Conservation (phyloP, 1,140 invertebrate genomes). For the Macrotrachela quadricornifera region DNA sequence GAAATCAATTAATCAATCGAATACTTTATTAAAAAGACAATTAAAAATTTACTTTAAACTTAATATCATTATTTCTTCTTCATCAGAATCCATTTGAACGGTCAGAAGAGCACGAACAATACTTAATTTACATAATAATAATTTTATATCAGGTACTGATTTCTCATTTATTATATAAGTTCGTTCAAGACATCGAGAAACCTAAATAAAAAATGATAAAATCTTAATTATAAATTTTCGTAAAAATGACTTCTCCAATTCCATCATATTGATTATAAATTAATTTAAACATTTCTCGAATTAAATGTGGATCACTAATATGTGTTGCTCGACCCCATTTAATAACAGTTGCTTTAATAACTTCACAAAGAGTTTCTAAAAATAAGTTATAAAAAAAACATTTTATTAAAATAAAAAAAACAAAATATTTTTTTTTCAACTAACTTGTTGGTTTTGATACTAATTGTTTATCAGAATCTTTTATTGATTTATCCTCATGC, state of each 20-base stretch:
- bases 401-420: too few species aligned
- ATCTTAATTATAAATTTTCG: slow-evolving; percentile 23
- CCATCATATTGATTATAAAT: slow-evolving; percentile 88
- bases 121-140: slow-evolving; percentile 80
- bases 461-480: too few species aligned
- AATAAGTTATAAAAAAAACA: too few species aligned
- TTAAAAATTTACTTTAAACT: slow-evolving; percentile 23
- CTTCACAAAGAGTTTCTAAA: slow-evolving; percentile 28
- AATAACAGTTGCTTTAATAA: slow-evolving; percentile 78
- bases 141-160: slow-evolving; percentile 69
- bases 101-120: slow-evolving; percentile 78
- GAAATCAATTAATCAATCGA: too few species aligned
- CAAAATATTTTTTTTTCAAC: too few species aligned
- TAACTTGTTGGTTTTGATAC: too few species aligned
- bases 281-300: slow-evolving; percentile 89
- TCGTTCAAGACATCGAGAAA: slow-evolving; percentile 43
- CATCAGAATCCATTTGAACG: slow-evolving; percentile 94
- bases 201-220: too few species aligned
- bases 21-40: not conserved
- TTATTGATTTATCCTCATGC: too few species aligned
- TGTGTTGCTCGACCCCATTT: slow-evolving; percentile 81
- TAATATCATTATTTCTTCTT: slow-evolving; percentile 85
- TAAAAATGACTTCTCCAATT: slow-evolving; percentile 48
- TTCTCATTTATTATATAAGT: slow-evolving; percentile 86
- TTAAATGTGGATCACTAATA: slow-evolving; percentile 75